phyloP scores from a whole-genome alignment of 2,113 vertebrate genomes.

The Aptenodytes patagonicus region DNA sequence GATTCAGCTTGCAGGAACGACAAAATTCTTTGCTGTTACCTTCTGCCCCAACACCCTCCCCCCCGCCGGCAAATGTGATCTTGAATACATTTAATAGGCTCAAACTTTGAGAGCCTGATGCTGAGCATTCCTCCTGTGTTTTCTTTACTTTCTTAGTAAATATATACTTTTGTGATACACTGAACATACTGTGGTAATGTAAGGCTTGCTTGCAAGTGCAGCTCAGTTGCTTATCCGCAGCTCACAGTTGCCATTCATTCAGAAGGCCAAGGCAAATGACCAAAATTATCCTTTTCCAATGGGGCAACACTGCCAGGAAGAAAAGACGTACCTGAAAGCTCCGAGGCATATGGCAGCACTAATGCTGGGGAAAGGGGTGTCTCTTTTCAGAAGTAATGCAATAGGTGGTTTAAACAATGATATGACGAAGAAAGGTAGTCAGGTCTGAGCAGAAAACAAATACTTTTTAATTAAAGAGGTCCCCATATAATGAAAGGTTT shows the following conservation, averaged over 20 bases:
- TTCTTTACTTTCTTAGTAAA: background rate
- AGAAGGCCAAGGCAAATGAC: background rate
- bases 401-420: background rate
- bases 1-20: background rate
- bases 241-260: background rate
- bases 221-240: background rate
- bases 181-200: background rate
- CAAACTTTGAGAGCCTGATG: background rate
- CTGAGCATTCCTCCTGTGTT: background rate
- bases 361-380: background rate
- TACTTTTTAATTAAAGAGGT: background rate
- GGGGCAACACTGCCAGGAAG: background rate
- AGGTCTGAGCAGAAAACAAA: background rate
- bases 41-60: background rate
- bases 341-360: background rate
- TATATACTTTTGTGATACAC: background rate
- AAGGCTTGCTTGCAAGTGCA: background rate
- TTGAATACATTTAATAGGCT: background rate
- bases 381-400: background rate
- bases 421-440: background rate
- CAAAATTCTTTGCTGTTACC: constrained; percentile 1
- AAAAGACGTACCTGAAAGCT: background rate
- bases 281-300: background rate
- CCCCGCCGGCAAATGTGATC: background rate
- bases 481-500: background rate